Base-by-base conservation (phyloP, 2,797 vertebrate species). In the Ceryle rudis region DNA sequence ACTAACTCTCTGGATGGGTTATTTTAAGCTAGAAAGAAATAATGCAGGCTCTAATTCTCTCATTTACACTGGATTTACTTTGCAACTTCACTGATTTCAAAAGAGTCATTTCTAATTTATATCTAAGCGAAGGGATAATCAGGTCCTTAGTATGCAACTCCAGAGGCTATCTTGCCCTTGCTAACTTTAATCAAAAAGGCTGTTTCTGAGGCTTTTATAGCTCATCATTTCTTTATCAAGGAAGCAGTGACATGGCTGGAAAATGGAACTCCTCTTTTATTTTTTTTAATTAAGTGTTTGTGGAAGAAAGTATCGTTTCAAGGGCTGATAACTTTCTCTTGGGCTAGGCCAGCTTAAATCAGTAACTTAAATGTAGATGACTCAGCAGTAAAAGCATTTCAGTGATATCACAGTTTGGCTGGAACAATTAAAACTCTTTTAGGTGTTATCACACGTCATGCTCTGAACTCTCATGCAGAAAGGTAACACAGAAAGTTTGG, bases 1-100 rank as follows among this genome's bases (percentile, higher is more conserved):
- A 86, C 96, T 97, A 95, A 82, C 37, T 93, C 41, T 93, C 90
- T 96, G 95, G 93, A 75, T 95, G 90, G 86, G 92, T 96, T 97
- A 97, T 95, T 97, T 97, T 96, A 95, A 97, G 83, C 83, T 95
- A 95, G 94, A 97, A 97, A 97, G 96, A 97, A 97, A 97, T 97
- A 96, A 97, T 84, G 90, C 79, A 96, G 95, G 84, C 71, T 80
- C 64, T 77, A 35, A 77, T 85, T 93, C 82, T 71, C 73, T 93
- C 71, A 15, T 90, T 94, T 91, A 92, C 84, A 81, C 35, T 88
- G 51, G 85, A 61, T 96, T 93, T 95, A 78, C 29, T 80, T 49
- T 86, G 79, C 80, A 91, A 71, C 74, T 57, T 94, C 90, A 78
- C 33, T 20, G 20, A 75, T 95, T 89, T 93, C 91, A 83, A 54